Base-by-base conservation (phyloP, 2,113 vertebrate species). In the Lepisosteus osseus region DNA sequence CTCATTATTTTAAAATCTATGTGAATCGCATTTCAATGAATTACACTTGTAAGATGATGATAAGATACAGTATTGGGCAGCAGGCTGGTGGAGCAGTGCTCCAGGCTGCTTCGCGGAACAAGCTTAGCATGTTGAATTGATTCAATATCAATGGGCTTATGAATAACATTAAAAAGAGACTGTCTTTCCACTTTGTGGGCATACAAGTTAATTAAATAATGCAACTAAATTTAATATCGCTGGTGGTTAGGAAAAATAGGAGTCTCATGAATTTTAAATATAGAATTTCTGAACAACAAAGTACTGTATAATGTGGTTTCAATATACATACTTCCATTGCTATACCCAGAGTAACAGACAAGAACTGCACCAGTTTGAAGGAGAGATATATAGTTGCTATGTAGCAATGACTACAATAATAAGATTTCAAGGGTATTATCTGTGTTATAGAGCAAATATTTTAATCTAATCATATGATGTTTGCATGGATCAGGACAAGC, bases 181-280 rank as follows among this genome's bases (percentile, higher is more conserved):
- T 6, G 64, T 66, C 40, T 45, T n/a, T 66, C 44, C 43, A 66
- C 3, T 47, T 15, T 14, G 64, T 41, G 44, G 6, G 13, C 12
- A 41, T 12, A 66, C n/a, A 45, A 45, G 12, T 66, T 66, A 47
- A 66, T 66, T 66, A 66, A 66, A 66, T 66, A 66, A 66, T 66
- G 64, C n/a, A 66, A 66, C 41, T 13, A 66, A 66, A 66, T 66
- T 29, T 15, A 15, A 66, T 45, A 66, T 42, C 45, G 64, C 64
- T 66, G 64, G 45, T 66, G 64, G 64, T 15, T 43, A 14, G 40
- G 42, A 66, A 66, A 66, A 66, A 66, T 12, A 66, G 45, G 64
- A 66, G n/a, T 47, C 64, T 66, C 64, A 66, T 66, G 64, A 66
- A 66, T 66, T 66, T 66, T 45, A 66, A 66, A 45, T 66, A 45